Percentiles rank a stretch among this genome's conserved stretches.
Evolutionary conservation across 1,140 invertebrate genomes (phyloP).

Genomic region (Parapsyche elsis): DNA sequence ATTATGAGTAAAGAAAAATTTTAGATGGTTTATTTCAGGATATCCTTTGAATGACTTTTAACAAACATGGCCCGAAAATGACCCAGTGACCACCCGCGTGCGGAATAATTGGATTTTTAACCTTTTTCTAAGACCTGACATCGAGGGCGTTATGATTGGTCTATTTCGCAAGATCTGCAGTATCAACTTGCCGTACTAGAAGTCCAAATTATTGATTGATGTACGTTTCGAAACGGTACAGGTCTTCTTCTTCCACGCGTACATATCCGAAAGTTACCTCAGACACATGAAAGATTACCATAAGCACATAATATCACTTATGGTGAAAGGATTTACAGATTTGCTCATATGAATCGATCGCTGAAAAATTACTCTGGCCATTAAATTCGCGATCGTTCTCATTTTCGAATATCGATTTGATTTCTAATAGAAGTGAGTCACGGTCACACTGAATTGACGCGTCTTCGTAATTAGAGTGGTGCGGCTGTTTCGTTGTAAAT

Average conservation of each 20-base stretch:
- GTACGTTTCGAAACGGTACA: slow-evolving; percentile 2
- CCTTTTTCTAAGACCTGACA: not conserved
- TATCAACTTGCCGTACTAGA: not conserved
- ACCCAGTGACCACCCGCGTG: not conserved
- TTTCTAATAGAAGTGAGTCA: slow-evolving; percentile 12
- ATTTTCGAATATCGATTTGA: no score
- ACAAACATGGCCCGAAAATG: not conserved
- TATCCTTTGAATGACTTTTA: not conserved
- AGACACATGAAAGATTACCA: no score
- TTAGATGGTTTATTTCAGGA: not conserved
- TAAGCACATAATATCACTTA: no score
- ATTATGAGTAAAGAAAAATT: no score
- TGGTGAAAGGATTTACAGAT: no score
- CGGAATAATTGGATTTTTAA: slow-evolving; percentile 16
- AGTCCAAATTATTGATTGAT: slow-evolving; percentile 28
- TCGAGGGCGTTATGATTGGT: slow-evolving; percentile 5
- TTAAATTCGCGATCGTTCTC: no score
- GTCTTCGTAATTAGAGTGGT: slow-evolving; percentile 15
- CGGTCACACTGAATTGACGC: not conserved
- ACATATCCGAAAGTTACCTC: no score
- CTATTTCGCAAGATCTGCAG: slow-evolving; percentile 4
- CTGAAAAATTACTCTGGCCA: no score
- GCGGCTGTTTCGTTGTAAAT: slow-evolving; percentile 1
- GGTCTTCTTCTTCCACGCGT: not conserved
- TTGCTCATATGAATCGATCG: no score